Percentiles rank a stretch among this genome's conserved stretches.
Conservation (phyloP, 2,888 invertebrate genomes). For the Bimastos eiseni region DNA sequence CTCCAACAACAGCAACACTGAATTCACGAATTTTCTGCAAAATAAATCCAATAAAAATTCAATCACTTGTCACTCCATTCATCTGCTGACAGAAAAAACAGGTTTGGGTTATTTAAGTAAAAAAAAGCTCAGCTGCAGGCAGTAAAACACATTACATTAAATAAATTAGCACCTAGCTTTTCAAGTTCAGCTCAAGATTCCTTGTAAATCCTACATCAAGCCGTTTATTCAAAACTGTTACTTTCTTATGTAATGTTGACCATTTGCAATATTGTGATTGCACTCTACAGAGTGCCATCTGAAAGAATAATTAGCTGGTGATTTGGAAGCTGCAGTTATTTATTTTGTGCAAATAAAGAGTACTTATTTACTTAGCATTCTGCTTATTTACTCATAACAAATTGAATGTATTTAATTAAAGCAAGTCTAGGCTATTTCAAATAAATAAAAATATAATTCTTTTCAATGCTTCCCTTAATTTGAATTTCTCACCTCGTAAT, state of each 20-base stretch:
- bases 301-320: background rate
- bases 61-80: background rate
- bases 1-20: constrained; percentile 90
- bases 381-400: background rate
- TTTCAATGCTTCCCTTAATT: background rate
- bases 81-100: too few species aligned
- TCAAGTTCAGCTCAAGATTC: background rate
- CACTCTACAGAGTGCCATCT: background rate
- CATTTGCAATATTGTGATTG: background rate
- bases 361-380: too few species aligned
- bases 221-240: too few species aligned
- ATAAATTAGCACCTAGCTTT: background rate
- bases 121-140: background rate
- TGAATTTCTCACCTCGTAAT: constrained; percentile 75
- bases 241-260: background rate
- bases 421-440: background rate
- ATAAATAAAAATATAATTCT: constrained; percentile 16
- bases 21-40: constrained; percentile 72
- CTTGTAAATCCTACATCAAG: too few species aligned
- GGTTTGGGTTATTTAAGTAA: background rate
- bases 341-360: too few species aligned
- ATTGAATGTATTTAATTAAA: background rate
- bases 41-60: background rate
- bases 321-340: background rate
- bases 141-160: background rate